Evolutionary conservation across 92 coral and sea anemone genomes (phyloP).

Genomic region (Desmophyllum pertusum): DNA sequence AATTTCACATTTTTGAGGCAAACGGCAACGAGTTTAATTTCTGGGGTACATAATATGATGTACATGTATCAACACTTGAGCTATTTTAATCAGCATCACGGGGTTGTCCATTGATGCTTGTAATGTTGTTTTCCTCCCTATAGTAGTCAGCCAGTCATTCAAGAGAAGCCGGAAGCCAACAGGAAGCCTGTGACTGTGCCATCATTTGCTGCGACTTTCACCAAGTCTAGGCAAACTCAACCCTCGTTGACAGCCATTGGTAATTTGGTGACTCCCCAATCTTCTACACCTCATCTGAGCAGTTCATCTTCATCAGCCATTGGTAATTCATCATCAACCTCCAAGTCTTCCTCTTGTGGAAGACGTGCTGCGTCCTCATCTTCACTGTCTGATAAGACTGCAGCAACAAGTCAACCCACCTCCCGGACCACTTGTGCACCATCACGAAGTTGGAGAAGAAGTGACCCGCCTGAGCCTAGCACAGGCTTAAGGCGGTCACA

Average conservation of each 20-base stretch:
- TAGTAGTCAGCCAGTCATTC: conserved; percentile 4
- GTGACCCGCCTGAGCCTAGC: conserved; percentile 98
- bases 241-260: conserved; percentile 30
- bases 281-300: conserved; percentile 10
- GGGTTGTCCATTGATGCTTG: not conserved
- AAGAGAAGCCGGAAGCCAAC: conserved; percentile 22
- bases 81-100: not conserved
- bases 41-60: too few species aligned
- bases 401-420: conserved; percentile 36
- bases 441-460: conserved; percentile 48
- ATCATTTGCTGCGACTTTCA: conserved; percentile 42
- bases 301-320: conserved; percentile 45
- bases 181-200: conserved; percentile 28
- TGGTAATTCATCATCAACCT: conserved; percentile 55
- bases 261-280: conserved; percentile 43
- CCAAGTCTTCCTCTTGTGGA: conserved; percentile 63
- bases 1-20: too few species aligned
- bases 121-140: not conserved
- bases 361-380: conserved; percentile 57
- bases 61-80: too few species aligned
- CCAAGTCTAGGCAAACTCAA: conserved; percentile 32
- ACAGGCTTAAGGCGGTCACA: conserved; percentile 99
- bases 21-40: too few species aligned
- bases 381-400: conserved; percentile 54
- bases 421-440: conserved; percentile 25